Base-by-base conservation (phyloP, 1,140 invertebrate genomes). In the Rhopalosiphum padi region DNA sequence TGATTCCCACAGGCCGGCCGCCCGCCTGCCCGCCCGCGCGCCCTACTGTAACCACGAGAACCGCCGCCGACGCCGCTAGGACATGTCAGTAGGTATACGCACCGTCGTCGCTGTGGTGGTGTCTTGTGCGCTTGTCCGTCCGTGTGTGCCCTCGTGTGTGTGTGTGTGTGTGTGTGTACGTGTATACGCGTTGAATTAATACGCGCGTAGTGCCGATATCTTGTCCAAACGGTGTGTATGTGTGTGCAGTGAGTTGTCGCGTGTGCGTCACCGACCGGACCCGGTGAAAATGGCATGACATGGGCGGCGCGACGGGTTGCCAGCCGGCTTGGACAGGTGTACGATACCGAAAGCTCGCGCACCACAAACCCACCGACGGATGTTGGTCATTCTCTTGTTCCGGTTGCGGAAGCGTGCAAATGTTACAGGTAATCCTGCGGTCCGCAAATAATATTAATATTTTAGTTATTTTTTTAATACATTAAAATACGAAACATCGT, bases 371-470 rank as follows among this genome's bases (percentile, higher is more conserved):
- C 82, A 55, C 35, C n/a, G 91, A 82, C 91, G 91, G 48, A 41
- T 93, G 91, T 41, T 93, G 91, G 91, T 93, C 91, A 2, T 85
- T 93, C n/a, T 93, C 91, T 53, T 93, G 91, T 93, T 86, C 91
- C 82, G 91, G 91, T 93, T 93, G 91, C 91, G 91, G 91, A 37
- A 93, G 91, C 77, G 91, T 93, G 46, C 91, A 93, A 93, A 93
- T 93, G 91, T 86, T 93, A 93, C 91, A 93, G 91, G 91, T 93
- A 41, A 23, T 43, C 60, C 1, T 30, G 22, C 41, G 21, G 48
- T 51, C 30, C 60, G 18, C 60, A 4, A 3, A 15, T 30, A 30
- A 30, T 30, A 60, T 30, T 23, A 41, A 60, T 15, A n/a, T 30
- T 60, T 68, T 0, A 68, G 48, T 11, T 48, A 48, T 48, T 15